Conservation (phyloP, 2,888 invertebrate species). For the Platycheirus rosarum region DNA sequence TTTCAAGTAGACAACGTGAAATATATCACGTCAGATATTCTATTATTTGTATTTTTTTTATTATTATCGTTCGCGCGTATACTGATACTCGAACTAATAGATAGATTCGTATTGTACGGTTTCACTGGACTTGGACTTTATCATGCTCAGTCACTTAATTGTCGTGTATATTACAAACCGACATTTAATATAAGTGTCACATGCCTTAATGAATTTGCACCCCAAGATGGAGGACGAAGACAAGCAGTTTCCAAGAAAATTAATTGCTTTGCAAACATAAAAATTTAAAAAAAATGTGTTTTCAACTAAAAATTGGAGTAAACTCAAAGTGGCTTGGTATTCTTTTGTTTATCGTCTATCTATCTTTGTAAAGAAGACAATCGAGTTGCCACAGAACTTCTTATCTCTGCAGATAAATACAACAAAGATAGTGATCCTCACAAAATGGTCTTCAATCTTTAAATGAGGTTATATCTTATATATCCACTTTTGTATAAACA, state of each 20-base stretch:
- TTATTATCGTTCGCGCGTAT: slow-evolving; percentile 25
- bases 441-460: slow-evolving; percentile 32
- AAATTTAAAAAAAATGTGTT: too few relatives aligned
- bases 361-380: slow-evolving; percentile 19
- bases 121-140: slow-evolving; percentile 27
- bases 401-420: slow-evolving; percentile 44
- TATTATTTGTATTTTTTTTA: slow-evolving; percentile 30
- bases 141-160: slow-evolving; percentile 43
- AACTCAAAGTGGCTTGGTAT: neutral
- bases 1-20: slow-evolving; percentile 35
- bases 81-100: slow-evolving; percentile 26
- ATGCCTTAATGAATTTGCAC: slow-evolving; percentile 28
- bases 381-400: slow-evolving; percentile 18
- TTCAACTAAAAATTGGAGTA: slow-evolving; percentile 34
- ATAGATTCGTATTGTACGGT: neutral
- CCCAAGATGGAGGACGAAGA: slow-evolving; percentile 9
- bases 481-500: too few relatives aligned
- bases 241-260: slow-evolving; percentile 37
- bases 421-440: slow-evolving; percentile 41
- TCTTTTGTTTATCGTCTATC: too few relatives aligned
- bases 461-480: slow-evolving; percentile 59
- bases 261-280: slow-evolving; percentile 53
- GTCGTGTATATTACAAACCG: slow-evolving; percentile 11
- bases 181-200: slow-evolving; percentile 32
- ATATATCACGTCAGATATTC: slow-evolving; percentile 52